These are phyloP conservation scores for Drosophila nigromelanica DNA, from an alignment of 1,140 invertebrate genomes.

Conservation along the genomic window DNA sequence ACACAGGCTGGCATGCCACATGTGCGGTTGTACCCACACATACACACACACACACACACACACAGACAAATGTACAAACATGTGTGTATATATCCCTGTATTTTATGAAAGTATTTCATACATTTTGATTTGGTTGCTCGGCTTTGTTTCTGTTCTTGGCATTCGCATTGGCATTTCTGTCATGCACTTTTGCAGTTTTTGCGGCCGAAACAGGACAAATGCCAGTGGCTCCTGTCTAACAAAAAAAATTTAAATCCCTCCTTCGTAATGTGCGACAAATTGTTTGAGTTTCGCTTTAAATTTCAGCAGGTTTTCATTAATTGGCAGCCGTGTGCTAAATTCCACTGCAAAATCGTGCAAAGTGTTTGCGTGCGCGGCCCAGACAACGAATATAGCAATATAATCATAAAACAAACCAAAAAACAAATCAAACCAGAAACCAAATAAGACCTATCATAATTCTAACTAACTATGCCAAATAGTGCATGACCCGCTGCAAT, in stretches of 20 bases:
- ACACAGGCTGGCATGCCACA: conserved; percentile 27
- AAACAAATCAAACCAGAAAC: neutral
- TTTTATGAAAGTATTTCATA: conserved; percentile 53
- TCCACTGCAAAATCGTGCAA: conserved; percentile 34
- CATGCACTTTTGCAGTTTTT: conserved; percentile 49
- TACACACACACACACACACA: neutral
- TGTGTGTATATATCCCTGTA: conserved; percentile 21
- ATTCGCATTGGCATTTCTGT: conserved; percentile 50
- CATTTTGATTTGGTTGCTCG: conserved; percentile 45
- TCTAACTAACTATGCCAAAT: conserved; percentile 38
- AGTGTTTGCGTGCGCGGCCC: conserved; percentile 44
- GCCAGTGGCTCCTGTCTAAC: conserved; percentile 2
- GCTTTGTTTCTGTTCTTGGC: conserved; percentile 52
- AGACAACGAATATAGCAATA: conserved; percentile 46
- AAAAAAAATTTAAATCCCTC: too few relatives aligned
- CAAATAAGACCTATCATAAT: conserved; percentile 34
- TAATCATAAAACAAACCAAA: conserved; percentile 27
- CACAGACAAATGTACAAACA: neutral
- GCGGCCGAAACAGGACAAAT: conserved; percentile 43
- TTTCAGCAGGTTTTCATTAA: conserved; percentile 59
- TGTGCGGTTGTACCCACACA: conserved; percentile 30
- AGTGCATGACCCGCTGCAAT: conserved; percentile 46
- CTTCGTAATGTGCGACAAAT: conserved; percentile 22
- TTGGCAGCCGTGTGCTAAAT: conserved; percentile 62
- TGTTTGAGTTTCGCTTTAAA: conserved; percentile 40